phyloP scores from a whole-genome alignment of 2,888 invertebrate species.

The Lithophane semibrunnea region DNA sequence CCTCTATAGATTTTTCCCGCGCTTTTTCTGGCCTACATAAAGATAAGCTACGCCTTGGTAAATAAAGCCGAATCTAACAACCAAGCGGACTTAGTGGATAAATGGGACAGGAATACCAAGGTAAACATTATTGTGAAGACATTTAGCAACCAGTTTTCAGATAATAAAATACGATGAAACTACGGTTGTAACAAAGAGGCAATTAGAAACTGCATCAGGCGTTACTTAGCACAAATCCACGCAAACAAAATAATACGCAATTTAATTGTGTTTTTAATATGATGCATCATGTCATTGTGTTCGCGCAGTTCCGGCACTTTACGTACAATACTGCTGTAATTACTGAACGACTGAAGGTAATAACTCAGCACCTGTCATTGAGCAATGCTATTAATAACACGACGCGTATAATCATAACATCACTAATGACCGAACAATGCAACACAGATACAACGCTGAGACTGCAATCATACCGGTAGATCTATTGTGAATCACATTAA shows the following conservation, averaged over 20 bases:
- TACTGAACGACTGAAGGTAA: neutral
- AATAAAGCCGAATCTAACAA: neutral
- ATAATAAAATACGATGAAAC: neutral
- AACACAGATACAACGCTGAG: neutral
- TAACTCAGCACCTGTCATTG: neutral
- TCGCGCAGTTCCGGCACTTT: constrained; percentile 17
- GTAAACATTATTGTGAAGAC: neutral
- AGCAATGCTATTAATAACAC: neutral
- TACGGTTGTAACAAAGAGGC: neutral
- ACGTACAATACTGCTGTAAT: neutral
- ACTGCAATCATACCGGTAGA: neutral
- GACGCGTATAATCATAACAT: neutral
- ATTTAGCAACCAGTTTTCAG: neutral
- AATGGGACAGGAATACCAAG: neutral
- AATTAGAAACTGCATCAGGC: neutral
- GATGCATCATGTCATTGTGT: constrained; percentile 7
- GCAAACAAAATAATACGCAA: neutral
- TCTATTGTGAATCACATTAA: constrained; percentile 1
- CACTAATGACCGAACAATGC: constrained; percentile 5
- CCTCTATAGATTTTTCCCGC: neutral
- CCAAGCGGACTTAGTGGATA: neutral
- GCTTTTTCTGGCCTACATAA: neutral
- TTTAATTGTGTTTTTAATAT: constrained; percentile 1
- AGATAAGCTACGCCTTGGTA: neutral
- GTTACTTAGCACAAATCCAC: constrained; percentile 1